Conservation (phyloP, 64 coral and sea anemone genomes). For the Montipora efflorescens region DNA sequence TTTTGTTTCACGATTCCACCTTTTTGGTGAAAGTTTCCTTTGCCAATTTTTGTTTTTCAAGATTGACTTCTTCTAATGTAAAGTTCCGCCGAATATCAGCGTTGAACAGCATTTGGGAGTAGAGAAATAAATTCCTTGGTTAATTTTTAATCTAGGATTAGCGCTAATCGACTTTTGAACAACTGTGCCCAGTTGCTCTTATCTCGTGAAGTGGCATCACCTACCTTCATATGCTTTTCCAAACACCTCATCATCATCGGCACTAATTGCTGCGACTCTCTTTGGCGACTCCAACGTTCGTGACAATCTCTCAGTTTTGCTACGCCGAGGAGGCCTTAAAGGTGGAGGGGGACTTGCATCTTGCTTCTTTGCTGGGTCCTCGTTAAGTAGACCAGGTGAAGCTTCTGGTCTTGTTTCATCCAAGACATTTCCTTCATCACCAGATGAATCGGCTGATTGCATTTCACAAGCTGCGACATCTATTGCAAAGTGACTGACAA, state of each 20-base stretch:
- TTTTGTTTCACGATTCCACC: too few relatives aligned
- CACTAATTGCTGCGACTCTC: background rate
- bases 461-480: constrained; percentile 85
- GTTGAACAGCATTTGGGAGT: too few relatives aligned
- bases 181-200: too few relatives aligned
- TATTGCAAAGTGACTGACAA: constrained; percentile 76
- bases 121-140: too few relatives aligned
- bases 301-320: constrained; percentile 67
- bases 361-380: constrained; percentile 7
- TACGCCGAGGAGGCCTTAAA: constrained; percentile 78
- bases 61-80: too few relatives aligned
- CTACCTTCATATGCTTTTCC: constrained; percentile 88
- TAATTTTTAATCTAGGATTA: too few relatives aligned
- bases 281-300: constrained; percentile 55
- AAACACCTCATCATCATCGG: constrained; percentile 91
- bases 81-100: too few relatives aligned
- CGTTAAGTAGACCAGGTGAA: background rate
- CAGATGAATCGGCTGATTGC: constrained; percentile 83
- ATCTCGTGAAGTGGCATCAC: background rate
- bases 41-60: too few relatives aligned
- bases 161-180: too few relatives aligned
- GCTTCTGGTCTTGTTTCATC: constrained; percentile 6
- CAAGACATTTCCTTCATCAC: constrained; percentile 49
- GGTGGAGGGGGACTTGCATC: constrained; percentile 37
- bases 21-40: too few relatives aligned